Conservation (phyloP, 2,888 invertebrate genomes). For the Halictus ligatus region DNA sequence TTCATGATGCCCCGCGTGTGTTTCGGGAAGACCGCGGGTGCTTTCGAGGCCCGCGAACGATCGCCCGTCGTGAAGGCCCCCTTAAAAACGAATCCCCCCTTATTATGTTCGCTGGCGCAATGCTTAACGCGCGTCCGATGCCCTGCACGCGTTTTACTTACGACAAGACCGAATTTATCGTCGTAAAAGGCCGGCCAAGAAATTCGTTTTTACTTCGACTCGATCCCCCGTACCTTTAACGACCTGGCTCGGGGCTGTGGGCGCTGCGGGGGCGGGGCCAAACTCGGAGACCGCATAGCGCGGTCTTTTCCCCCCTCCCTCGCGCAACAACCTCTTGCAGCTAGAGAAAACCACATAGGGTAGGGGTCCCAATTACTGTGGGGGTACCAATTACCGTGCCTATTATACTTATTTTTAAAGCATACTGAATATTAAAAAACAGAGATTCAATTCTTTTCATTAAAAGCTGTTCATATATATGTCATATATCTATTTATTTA, state of each 20-base stretch:
- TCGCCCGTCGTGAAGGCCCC: constrained; percentile 23
- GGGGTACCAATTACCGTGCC: too few species aligned
- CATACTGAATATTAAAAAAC: too few species aligned
- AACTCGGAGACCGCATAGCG: neutral
- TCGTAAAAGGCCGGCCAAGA: constrained; percentile 34
- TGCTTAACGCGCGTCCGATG: neutral
- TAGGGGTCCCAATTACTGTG: too few species aligned
- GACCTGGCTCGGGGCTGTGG: neutral
- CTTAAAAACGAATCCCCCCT: constrained; percentile 21
- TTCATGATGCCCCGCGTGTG: constrained; percentile 36
- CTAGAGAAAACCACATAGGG: too few species aligned
- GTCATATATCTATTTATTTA: too few species aligned
- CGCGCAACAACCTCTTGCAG: neutral
- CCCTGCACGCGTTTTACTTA: constrained; percentile 34
- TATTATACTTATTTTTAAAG: too few species aligned
- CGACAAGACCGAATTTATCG: constrained; percentile 48
- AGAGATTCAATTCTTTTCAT: too few species aligned
- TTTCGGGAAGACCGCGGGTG: constrained; percentile 27
- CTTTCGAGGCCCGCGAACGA: constrained; percentile 21
- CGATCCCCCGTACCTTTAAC: constrained; percentile 34
- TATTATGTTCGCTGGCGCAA: constrained; percentile 29
- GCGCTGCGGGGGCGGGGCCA: neutral
- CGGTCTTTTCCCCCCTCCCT: neutral
- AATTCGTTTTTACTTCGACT: constrained; percentile 54
- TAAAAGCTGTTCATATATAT: too few species aligned